Conservation (phyloP, 2,888 invertebrate genomes). For the Chrysotoxum bicinctum region DNA sequence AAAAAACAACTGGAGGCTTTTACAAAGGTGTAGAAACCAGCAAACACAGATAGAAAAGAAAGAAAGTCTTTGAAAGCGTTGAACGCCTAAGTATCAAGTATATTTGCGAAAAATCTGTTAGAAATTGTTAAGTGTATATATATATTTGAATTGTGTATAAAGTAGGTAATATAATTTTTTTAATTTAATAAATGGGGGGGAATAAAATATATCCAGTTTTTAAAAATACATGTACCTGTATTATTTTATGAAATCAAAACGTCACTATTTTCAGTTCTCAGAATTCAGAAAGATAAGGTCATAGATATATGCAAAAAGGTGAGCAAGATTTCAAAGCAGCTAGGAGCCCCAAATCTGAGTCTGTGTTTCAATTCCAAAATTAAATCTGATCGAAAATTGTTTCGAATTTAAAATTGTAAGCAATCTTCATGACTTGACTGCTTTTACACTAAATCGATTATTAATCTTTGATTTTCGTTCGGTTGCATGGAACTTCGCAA, state of each 20-base stretch:
- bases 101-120: not conserved
- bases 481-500: too few species aligned
- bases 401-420: too few species aligned
- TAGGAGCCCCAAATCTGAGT: too few species aligned
- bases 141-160: not conserved
- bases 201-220: constrained; percentile 15
- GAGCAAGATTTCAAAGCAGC: too few species aligned
- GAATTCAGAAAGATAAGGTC: too few species aligned
- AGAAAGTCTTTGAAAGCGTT: constrained; percentile 74
- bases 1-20: constrained; percentile 84
- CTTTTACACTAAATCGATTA: too few species aligned
- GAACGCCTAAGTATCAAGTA: constrained; percentile 74
- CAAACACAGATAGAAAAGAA: constrained; percentile 6
- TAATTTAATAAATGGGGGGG: constrained; percentile 8
- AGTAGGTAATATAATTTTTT: not conserved
- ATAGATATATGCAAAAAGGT: too few species aligned
- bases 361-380: too few species aligned
- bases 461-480: too few species aligned
- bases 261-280: too few species aligned
- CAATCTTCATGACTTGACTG: too few species aligned
- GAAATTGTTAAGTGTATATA: constrained; percentile 15
- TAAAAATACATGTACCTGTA: not conserved
- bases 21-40: constrained; percentile 39
- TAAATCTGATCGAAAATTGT: too few species aligned
- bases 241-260: not conserved